Base-by-base conservation (phyloP, 2,113 vertebrate species). In the Ammodramus savannarum region DNA sequence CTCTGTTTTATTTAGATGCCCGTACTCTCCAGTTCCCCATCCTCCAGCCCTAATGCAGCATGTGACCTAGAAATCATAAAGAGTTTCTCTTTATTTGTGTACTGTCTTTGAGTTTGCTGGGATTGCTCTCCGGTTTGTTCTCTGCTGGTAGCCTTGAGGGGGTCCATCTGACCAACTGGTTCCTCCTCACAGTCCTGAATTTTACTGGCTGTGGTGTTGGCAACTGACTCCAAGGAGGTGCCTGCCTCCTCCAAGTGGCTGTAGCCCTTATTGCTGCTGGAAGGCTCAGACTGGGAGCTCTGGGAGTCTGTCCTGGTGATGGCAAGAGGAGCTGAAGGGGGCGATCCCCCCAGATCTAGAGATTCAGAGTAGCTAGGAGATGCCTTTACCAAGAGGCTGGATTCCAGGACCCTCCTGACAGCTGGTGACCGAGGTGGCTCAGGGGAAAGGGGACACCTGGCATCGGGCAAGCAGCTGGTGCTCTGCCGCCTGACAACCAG, bases 241-340 rank as follows among this genome's bases (percentile, higher is more conserved):
- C 98, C 98, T 43, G 98, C 97, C 89, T 99, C 99, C 94, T 97
- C 97, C 96, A 99, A 97, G 55, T 98, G 98, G 89, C 98, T 98
- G 98, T 99, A 99, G 98, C 99, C 99, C 98, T 99, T 99, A 97
- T 98, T 99, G 98, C 98, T 97, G 97, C 96, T 98, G 79, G 98
- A 96, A 65, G 96, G 98, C 71, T 99, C 99, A 85, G 98, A 97
- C 39, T 97, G 98, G 46, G 99, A 99, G 95, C 98, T 99, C 94
- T 98, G 99, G 41, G 99, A 99, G 93, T 98, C 96, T 0, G 0
- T 97, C 94, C 97, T 97, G 69, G 95, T 86, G 78, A 97, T 94
- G 57, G 95, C 96, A 76, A 97, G 97, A 69, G 85, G 23, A 9
- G 39, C 87, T 25, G 61, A 75, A 61, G 98, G 97, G 58, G 98